Conservation (phyloP, 2,888 invertebrate species). For the Chymomyza caudatula region DNA sequence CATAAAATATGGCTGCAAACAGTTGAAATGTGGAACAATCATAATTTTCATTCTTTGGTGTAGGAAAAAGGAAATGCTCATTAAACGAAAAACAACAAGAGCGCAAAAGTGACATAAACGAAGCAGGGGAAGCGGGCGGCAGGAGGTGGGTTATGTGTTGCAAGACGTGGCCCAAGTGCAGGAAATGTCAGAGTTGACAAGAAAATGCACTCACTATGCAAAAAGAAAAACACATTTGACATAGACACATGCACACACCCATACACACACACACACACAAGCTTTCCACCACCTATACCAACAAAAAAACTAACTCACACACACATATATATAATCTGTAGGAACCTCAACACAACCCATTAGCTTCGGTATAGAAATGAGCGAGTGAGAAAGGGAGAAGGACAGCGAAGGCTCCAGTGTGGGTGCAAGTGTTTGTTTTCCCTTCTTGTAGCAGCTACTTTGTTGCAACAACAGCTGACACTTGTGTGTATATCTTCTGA, state of each 20-base stretch:
- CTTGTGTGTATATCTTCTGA: constrained; percentile 28
- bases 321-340: too few species aligned
- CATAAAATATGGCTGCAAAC: too few species aligned
- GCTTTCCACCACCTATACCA: too few species aligned
- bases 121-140: neutral
- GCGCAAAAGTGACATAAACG: constrained; percentile 4
- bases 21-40: constrained; percentile 57
- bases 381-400: too few species aligned
- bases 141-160: neutral
- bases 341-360: constrained; percentile 35
- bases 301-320: too few species aligned
- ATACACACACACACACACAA: neutral
- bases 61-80: constrained; percentile 58
- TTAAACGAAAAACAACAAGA: constrained; percentile 58
- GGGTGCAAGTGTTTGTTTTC: constrained; percentile 14
- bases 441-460: constrained; percentile 4
- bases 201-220: constrained; percentile 65
- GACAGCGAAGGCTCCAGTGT: neutral
- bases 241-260: constrained; percentile 35
- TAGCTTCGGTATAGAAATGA: constrained; percentile 54
- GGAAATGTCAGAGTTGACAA: constrained; percentile 69
- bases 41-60: constrained; percentile 25
- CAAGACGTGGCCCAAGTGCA: constrained; percentile 60
- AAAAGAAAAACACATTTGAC: constrained; percentile 61
- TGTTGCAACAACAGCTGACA: constrained; percentile 11